Evolutionary conservation across 37 sponge, comb jelly and placozoan genomes (phyloP).

Genomic region (Mnemiopsis leidyi): DNA sequence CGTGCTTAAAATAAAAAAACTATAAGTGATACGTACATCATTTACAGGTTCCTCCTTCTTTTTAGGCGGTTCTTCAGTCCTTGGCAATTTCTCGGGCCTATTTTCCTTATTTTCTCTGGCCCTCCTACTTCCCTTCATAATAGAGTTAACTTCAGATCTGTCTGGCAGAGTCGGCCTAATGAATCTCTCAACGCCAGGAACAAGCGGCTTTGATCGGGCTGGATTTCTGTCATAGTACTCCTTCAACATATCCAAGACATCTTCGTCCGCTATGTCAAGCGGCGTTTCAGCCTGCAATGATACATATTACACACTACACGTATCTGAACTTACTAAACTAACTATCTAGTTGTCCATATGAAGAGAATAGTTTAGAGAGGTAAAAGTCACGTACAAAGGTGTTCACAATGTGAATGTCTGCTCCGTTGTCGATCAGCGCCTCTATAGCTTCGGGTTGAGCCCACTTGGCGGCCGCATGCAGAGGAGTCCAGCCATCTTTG

Average conservation of each 20-base stretch:
- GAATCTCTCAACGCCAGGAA: slow-evolving; percentile 43
- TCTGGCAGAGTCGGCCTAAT: background rate
- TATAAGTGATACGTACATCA: background rate
- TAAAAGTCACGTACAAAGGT: slow-evolving; percentile 21
- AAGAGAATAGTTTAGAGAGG: background rate
- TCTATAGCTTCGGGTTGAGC: slow-evolving; percentile 61
- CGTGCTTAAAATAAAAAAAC: no score
- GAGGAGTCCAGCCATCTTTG: slow-evolving; percentile 62
- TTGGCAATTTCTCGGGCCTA: slow-evolving; percentile 29
- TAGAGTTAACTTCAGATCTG: background rate
- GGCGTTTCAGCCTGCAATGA: slow-evolving; percentile 49
- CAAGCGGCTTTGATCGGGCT: background rate
- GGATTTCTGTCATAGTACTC: slow-evolving; percentile 48
- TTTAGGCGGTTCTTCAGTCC: slow-evolving; percentile 9
- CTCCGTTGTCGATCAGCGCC: slow-evolving; percentile 27
- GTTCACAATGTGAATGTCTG: slow-evolving; percentile 50
- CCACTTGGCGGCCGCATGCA: slow-evolving; percentile 49
- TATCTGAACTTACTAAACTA: no score
- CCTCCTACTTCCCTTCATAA: slow-evolving; percentile 47
- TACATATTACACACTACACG: background rate
- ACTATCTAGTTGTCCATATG: no score
- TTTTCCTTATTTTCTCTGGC: slow-evolving; percentile 43
- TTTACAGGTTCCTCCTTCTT: slow-evolving; percentile 25
- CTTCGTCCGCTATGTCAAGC: slow-evolving; percentile 47
- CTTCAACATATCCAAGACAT: slow-evolving; percentile 14